Percentiles rank a stretch among this genome's conserved stretches.
Evolutionary conservation across 2,888 invertebrate species (phyloP).

Genomic region (Panorpa germanica): DNA sequence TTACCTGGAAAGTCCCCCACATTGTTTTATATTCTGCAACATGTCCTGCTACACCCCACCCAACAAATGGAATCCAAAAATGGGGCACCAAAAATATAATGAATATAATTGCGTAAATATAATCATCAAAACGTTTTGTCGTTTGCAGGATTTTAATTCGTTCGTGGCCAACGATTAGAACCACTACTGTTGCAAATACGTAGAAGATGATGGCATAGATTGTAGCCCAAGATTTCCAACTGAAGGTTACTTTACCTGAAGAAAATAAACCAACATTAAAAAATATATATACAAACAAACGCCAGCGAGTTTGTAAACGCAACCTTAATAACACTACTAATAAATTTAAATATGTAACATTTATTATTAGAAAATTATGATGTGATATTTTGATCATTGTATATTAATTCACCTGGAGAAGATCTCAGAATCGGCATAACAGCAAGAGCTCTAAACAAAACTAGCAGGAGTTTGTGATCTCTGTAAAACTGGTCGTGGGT

Average conservation of each 20-base stretch:
- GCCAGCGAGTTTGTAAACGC: background rate
- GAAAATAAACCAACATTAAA: constrained; percentile 8
- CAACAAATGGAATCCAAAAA: constrained; percentile 50
- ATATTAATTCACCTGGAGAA: constrained; percentile 24
- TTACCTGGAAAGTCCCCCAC: constrained; percentile 47
- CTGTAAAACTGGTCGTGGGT: constrained; percentile 41
- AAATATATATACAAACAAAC: background rate
- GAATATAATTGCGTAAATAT: constrained; percentile 47
- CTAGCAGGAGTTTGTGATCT: constrained; percentile 41
- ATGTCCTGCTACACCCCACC: constrained; percentile 48
- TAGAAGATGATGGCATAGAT: constrained; percentile 45
- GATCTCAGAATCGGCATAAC: constrained; percentile 44
- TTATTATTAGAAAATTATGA: background rate
- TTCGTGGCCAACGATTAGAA: constrained; percentile 39
- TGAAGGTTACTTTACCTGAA: constrained; percentile 40
- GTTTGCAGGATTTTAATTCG: constrained; percentile 37
- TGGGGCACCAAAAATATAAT: constrained; percentile 45
- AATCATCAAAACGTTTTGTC: constrained; percentile 44
- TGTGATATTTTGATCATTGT: background rate
- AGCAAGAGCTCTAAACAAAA: constrained; percentile 38
- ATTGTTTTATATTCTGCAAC: constrained; percentile 49
- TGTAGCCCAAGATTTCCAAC: constrained; percentile 41
- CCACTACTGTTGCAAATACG: constrained; percentile 32
- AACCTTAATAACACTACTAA: background rate
- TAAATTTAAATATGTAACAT: constrained; percentile 1